phyloP scores from a whole-genome alignment of 2,113 vertebrate species.

The Crotalus horridus region DNA sequence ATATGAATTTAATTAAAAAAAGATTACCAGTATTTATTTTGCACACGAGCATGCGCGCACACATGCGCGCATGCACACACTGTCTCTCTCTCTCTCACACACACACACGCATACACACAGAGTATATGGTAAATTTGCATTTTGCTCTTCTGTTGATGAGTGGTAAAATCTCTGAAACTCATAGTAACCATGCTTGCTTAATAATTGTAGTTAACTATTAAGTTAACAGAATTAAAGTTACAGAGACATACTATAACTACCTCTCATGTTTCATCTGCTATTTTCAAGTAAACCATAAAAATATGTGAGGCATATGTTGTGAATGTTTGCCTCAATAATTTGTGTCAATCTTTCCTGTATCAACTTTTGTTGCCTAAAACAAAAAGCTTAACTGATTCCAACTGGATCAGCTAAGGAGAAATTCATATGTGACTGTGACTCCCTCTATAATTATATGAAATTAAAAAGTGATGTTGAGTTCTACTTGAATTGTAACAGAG shows the following conservation, averaged over 20 bases:
- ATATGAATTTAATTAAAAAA: neutral
- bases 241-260: neutral
- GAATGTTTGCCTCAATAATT: neutral
- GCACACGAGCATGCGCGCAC: too few relatives aligned
- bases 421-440: neutral
- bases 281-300: neutral
- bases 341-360: neutral
- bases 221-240: neutral
- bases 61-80: rapidly evolving
- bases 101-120: too few relatives aligned
- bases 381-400: neutral
- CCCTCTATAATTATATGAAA: neutral
- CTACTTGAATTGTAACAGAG: neutral
- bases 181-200: neutral
- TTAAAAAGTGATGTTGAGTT: neutral
- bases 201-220: neutral
- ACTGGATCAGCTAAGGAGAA: neutral
- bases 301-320: neutral
- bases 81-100: too few relatives aligned
- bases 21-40: neutral
- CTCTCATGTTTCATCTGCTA: neutral
- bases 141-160: neutral
- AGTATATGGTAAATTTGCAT: neutral
- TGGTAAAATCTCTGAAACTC: neutral
- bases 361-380: neutral